phyloP scores from a whole-genome alignment of 2,113 vertebrate genomes.

The Podiceps cristatus region DNA sequence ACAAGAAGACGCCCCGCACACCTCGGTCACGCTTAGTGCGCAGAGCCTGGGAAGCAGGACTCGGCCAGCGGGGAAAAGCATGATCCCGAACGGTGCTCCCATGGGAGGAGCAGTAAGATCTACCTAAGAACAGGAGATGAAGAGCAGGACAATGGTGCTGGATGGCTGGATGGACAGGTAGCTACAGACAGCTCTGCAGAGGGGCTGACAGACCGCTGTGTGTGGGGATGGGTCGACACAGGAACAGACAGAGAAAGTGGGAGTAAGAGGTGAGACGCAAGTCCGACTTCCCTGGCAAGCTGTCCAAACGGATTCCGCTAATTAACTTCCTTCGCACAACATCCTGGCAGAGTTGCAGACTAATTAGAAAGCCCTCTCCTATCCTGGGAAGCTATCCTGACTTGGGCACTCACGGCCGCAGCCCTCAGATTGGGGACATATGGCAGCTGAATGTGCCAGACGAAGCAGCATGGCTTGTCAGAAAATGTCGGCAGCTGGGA shows the following conservation, averaged over 20 bases:
- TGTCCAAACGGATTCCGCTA: background rate
- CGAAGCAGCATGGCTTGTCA: background rate
- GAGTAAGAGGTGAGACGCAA: background rate
- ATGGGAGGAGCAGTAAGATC: background rate
- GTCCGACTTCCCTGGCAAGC: background rate
- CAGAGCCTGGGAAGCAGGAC: background rate
- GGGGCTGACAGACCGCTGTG: background rate
- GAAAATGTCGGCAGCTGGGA: background rate
- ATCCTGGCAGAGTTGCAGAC: background rate
- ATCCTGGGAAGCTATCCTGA: background rate
- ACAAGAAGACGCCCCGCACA: background rate
- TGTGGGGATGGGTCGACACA: background rate
- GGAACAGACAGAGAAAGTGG: background rate
- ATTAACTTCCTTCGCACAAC: background rate
- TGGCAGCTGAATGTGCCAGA: background rate
- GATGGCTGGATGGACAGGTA: background rate
- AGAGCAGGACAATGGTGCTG: background rate
- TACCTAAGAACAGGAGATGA: background rate
- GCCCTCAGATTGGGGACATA: background rate
- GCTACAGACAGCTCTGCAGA: background rate
- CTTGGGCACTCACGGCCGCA: background rate
- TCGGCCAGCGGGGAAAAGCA: background rate
- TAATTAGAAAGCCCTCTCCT: slow-evolving; percentile 6
- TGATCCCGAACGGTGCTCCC: background rate
- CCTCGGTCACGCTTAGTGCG: background rate